Evolutionary conservation across 2,888 invertebrate species (phyloP).

Genomic region (Trissolcus brochymenae): DNA sequence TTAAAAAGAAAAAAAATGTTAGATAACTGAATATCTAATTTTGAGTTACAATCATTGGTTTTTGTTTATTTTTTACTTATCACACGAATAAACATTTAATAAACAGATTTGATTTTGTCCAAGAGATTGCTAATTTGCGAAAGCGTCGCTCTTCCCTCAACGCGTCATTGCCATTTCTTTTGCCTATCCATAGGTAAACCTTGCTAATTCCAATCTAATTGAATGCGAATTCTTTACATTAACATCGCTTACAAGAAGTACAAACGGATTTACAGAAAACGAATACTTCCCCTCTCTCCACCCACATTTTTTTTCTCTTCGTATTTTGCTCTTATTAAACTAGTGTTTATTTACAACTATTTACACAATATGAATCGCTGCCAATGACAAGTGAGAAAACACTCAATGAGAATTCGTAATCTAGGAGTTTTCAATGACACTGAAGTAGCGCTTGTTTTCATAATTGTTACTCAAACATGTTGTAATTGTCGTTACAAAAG

Average conservation of each 20-base stretch:
- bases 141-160: conserved; percentile 41
- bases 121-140: neutral
- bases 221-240: conserved; percentile 51
- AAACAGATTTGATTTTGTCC: neutral
- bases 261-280: conserved; percentile 57
- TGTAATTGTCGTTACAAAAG: too few species aligned
- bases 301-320: conserved; percentile 8
- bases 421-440: neutral
- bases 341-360: conserved; percentile 50
- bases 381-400: conserved; percentile 26
- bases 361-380: conserved; percentile 38
- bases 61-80: neutral
- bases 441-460: too few species aligned
- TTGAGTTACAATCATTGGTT: neutral
- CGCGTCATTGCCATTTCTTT: conserved; percentile 22
- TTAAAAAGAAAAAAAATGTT: neutral
- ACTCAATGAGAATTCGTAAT: conserved; percentile 20
- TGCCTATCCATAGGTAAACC: conserved; percentile 29
- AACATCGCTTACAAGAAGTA: conserved; percentile 55
- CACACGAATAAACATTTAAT: neutral
- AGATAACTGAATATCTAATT: neutral
- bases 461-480: too few species aligned
- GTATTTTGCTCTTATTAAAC: conserved; percentile 14
- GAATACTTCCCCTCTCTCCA: conserved; percentile 30
- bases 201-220: conserved; percentile 40